Conservation (phyloP, 2,113 vertebrate genomes). For the Euleptes europaea region DNA sequence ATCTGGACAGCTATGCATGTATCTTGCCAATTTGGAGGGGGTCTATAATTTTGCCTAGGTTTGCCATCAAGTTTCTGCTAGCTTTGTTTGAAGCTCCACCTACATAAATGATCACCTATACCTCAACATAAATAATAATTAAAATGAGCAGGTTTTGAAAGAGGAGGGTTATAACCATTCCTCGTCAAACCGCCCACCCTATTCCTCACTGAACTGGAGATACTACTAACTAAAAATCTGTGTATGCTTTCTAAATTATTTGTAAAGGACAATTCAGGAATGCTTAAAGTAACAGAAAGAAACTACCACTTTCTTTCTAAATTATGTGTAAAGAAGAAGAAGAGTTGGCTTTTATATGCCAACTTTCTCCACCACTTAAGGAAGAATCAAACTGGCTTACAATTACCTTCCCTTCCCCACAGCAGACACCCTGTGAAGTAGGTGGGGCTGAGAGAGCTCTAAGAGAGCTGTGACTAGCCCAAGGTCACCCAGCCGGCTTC, state of each 20-base stretch:
- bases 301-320: slow-evolving; percentile 1
- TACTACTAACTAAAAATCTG: background rate
- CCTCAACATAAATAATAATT: background rate
- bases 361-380: too few relatives aligned
- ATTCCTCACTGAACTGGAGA: background rate
- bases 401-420: too few relatives aligned
- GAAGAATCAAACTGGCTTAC: too few relatives aligned
- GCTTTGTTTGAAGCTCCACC: background rate
- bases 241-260: background rate
- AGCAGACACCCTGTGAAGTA: too few relatives aligned
- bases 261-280: background rate
- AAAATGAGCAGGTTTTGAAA: background rate
- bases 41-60: background rate
- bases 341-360: too few relatives aligned
- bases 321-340: too few relatives aligned
- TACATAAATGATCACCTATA: background rate
- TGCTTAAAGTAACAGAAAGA: background rate
- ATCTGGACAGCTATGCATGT: background rate
- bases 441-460: too few relatives aligned
- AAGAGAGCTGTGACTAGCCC: too few relatives aligned
- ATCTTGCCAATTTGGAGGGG: background rate
- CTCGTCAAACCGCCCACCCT: background rate
- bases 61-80: background rate
- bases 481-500: too few relatives aligned
- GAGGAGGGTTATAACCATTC: background rate